Base-by-base conservation (phyloP, 1,140 invertebrate genomes). In the Caenorhabditis remanei region DNA sequence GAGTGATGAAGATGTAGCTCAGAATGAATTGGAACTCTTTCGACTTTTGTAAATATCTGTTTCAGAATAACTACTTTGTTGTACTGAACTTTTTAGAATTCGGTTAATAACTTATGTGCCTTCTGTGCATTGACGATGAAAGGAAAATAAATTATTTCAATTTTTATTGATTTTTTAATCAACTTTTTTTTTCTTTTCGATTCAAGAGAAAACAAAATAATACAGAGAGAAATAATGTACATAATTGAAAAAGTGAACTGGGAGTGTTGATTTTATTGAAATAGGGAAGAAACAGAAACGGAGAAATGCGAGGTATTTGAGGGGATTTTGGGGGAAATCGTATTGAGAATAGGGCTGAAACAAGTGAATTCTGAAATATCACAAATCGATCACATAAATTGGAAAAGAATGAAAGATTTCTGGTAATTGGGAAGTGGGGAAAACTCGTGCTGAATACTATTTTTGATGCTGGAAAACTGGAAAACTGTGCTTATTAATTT, bases 1-100 rank as follows among this genome's bases (percentile, higher is more conserved):
- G 8, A 87, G 85, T 40, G 89, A 90, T 85, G 79, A 65, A 7
- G 82, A 89, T 11, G 71, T 50, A 21, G 87, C 87, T 11, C 32
- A 63, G 11, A 48, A 88, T 21, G 89, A 90, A 71, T 55, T 89
- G 41, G 65, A 75, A 21, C 63, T 90, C 5, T 86, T 90, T 46
- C 85, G 85, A 83, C 58, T 85, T 5, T 61, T 87, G 24, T 85
- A 75, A 50, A 61, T 65, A 43, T 85, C 11, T 85, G 24, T 63
- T 24, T 63, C 0, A 4, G 9, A 63, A 63, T 24, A 13, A 40
- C 32, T 32, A 32, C 32, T 32, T 32, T 32, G 32, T 3, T 65
- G 24, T 41, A 14, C 24, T 67, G 40, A 67, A 32, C 9, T 14
- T 19, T 40, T 41, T 41, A 9, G 8, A n/a, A 19, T n/a, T 19